Evolutionary conservation across 2,888 invertebrate genomes (phyloP), one percentile per base, ranked within the genome.

Genomic region (Drosophila testacea): DNA sequence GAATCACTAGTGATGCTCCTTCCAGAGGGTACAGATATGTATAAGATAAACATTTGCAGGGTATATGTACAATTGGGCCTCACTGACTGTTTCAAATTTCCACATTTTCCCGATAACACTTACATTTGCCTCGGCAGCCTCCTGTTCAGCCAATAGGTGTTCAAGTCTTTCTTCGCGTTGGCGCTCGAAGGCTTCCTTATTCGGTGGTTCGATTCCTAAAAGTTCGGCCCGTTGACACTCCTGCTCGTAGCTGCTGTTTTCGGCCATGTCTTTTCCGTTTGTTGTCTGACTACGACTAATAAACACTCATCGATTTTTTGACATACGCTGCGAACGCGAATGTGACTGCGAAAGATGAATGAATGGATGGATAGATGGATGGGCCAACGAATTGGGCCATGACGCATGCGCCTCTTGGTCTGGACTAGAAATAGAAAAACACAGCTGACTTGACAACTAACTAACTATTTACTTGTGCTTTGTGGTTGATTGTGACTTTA

Each of bases 221-320:
- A 97, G 92, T 91, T 97, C 96, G 0, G 96, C 96, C 68, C 96
- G 93, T 92, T 95, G 95, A 86, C 96, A 96, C 66, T 96, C 96
- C 90, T 96, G 95, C 92, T 96, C 95, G 86, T 96, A 96, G 13
- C 95, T 95, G 16, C 0, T 72, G n/a, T 59, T 94, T 90, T 95
- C 93, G 27, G 90, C 89, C 92, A 92, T 92, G 60, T n/a, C 44
- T 36, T 16, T 46, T 36, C n/a, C 22, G 46, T 38, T 9, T 51
- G 9, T 27, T 44, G 47, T 50, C 50, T 51, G 42, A 22, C 48
- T 28, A 30, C 47, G 64, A 69, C 67, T 80, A 70, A 64, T 48
- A 42, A 52, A 47, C 30, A 41, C 48, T 27, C 79, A 84, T 84
- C 88, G 84, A 84, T 84, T 84, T 84, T 84, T 85, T 60, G 59